These are phyloP conservation scores for Macrostomum lignano DNA, from an alignment of 1,140 invertebrate genomes.

Conservation along the genomic window DNA sequence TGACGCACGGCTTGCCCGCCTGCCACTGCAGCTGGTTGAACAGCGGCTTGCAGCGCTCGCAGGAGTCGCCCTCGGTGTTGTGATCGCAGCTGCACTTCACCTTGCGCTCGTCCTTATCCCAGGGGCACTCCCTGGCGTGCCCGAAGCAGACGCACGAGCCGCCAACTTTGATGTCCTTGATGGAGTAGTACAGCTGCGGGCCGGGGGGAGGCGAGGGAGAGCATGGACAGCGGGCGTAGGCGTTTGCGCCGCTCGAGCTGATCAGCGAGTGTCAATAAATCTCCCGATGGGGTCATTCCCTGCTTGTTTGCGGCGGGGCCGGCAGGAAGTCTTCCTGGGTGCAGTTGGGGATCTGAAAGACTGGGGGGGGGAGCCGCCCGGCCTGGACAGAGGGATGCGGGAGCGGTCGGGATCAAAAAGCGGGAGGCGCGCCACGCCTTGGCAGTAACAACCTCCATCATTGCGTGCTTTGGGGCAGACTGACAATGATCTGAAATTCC, in stretches of 20 bases:
- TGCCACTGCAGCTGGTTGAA: slow-evolving; percentile 41
- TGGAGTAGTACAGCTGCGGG: slow-evolving; percentile 93
- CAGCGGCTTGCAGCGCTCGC: slow-evolving; percentile 60
- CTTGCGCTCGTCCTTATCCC: neutral
- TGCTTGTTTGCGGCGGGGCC: too few species aligned
- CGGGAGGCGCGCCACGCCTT: too few species aligned
- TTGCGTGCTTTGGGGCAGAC: too few species aligned
- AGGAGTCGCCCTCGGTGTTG: slow-evolving; percentile 76
- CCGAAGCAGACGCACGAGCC: slow-evolving; percentile 85
- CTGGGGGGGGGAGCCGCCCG: too few species aligned
- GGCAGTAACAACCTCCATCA: too few species aligned
- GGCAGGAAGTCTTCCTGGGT: too few species aligned
- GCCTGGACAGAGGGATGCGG: too few species aligned
- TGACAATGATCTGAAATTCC: too few species aligned
- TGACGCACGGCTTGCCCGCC: slow-evolving; percentile 30
- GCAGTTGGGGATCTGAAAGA: too few species aligned
- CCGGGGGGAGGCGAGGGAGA: too few species aligned
- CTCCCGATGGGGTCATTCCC: slow-evolving; percentile 34
- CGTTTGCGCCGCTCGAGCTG: slow-evolving; percentile 15
- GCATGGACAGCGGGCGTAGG: too few species aligned
- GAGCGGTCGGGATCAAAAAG: too few species aligned
- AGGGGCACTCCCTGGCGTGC: slow-evolving; percentile 53
- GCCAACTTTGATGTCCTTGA: slow-evolving; percentile 80
- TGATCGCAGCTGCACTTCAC: slow-evolving; percentile 62
- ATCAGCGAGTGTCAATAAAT: slow-evolving; percentile 26